These are phyloP conservation scores for Varanus salvator DNA, from an alignment of 2,113 vertebrate species.

Conservation along the genomic window DNA sequence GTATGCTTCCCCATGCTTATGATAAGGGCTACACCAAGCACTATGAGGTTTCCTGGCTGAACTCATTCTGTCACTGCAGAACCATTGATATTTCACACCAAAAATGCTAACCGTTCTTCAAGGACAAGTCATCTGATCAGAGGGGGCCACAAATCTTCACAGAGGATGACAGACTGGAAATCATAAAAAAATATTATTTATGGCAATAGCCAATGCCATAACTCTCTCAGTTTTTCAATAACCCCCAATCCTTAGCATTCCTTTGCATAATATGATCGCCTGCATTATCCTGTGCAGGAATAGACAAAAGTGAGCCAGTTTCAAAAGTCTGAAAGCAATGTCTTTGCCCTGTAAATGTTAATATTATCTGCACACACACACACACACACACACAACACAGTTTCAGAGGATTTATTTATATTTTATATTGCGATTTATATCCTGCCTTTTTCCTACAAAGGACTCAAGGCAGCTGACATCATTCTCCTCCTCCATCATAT, in stretches of 20 bases:
- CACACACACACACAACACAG: background rate
- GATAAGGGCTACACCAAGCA: slow-evolving; percentile 20
- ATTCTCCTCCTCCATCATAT: no score
- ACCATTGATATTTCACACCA: slow-evolving; percentile 61
- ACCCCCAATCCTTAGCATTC: slow-evolving; percentile 49
- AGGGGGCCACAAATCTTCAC: slow-evolving; percentile 70
- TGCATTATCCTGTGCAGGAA: background rate
- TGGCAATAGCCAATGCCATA: slow-evolving; percentile 61
- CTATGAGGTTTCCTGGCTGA: slow-evolving; percentile 58
- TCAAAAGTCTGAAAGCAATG: background rate
- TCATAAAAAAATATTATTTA: slow-evolving; percentile 62
- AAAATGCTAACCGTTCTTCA: slow-evolving; percentile 69
- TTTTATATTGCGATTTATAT: no score
- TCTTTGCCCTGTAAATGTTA: slow-evolving; percentile 27
- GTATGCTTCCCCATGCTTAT: slow-evolving; percentile 34
- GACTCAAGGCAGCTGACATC: no score
- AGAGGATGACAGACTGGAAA: slow-evolving; percentile 65
- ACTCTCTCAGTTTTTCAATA: slow-evolving; percentile 60
- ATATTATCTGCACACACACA: background rate
- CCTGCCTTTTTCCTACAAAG: no score
- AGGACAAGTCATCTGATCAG: slow-evolving; percentile 71
- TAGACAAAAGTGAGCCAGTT: background rate
- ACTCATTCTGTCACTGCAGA: slow-evolving; percentile 65
- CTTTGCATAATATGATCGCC: slow-evolving; percentile 42
- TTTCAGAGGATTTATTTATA: no score